Evolutionary conservation across 2,797 vertebrate genomes (phyloP).

Genomic region (Onychomys arenicola): DNA sequence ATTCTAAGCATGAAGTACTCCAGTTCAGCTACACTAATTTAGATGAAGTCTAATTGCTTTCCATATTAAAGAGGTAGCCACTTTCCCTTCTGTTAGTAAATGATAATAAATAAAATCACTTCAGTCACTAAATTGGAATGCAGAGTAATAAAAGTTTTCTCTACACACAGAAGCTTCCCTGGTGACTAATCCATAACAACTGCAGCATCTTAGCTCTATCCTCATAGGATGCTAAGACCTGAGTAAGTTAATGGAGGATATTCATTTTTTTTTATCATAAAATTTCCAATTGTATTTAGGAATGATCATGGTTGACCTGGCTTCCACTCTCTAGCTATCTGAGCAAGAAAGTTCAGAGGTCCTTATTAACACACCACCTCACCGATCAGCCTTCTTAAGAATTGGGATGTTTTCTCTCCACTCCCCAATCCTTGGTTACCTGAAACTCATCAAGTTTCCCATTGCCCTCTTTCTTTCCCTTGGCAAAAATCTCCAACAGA

Average conservation of each 20-base stretch:
- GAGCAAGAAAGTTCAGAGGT: not conserved
- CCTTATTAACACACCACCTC: not conserved
- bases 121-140: not conserved
- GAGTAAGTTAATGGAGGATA: not conserved
- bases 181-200: not conserved
- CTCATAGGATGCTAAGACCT: not conserved
- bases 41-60: conserved; percentile 61
- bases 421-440: not conserved
- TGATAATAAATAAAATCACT: not conserved
- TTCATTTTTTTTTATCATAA: not conserved
- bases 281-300: not conserved
- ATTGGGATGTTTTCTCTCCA: not conserved
- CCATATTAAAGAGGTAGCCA: conserved; percentile 43
- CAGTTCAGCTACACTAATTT: conserved; percentile 55
- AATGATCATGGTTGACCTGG: not conserved
- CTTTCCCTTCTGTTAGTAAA: not conserved
- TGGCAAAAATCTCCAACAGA: not conserved
- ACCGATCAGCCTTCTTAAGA: not conserved
- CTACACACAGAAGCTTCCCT: not conserved
- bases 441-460: not conserved
- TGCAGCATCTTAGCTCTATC: fast-evolving
- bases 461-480: not conserved
- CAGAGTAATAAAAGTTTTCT: conserved; percentile 1
- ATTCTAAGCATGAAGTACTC: conserved; percentile 51
- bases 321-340: not conserved